Base-by-base conservation (phyloP, 2,113 vertebrate species). In the Chloropsis cyanopogon region DNA sequence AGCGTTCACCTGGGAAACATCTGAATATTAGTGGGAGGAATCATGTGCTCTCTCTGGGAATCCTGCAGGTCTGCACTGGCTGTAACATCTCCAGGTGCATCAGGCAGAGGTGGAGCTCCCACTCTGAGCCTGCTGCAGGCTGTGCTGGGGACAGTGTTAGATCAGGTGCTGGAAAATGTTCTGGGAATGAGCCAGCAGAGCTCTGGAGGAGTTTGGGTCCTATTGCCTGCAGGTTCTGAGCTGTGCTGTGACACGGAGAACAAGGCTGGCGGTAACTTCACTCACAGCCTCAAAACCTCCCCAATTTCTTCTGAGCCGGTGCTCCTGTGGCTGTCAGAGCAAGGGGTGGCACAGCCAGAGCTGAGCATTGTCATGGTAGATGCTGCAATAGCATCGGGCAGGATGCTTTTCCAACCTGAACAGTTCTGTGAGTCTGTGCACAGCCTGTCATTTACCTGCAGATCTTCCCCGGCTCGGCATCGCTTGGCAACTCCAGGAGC, bases 391-490 rank as follows among this genome's bases (percentile, higher is more conserved):
- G 47, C 39, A 68, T 10, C 0, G 7, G 13, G 60, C 19, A 84
- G 24, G 33, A 37, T 60, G 52, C 6, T 81, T 65, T 59, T 37
- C 77, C 52, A 50, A 0, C 44, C 44, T 44, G 4, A 73, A 44
- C 7, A 10, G 41, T 46, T 25, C n/a, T 10, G 22, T 8, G 25
- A 14, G 49, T 64, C 35, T 60, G 4, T 26, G 63, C 19, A 1
- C n/a, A 22, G 41, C 17, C 69, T 18, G 23, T n/a, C 21, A 13
- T 54, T 89, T 37, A 14, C 31, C 23, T 46, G 19, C 12, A 28
- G 12, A 6, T 78, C n/a, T 0, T 0, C 44, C 2, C 44, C 0
- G 4, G 29, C 77, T 92, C 0, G 0, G 47, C 46, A 66, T 61
- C 0, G 2, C 85, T 88, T 35, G 42, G 91, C 83, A 70, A 25